Base-by-base conservation (phyloP, 2,888 invertebrate genomes). In the Sinotaia quadrata region DNA sequence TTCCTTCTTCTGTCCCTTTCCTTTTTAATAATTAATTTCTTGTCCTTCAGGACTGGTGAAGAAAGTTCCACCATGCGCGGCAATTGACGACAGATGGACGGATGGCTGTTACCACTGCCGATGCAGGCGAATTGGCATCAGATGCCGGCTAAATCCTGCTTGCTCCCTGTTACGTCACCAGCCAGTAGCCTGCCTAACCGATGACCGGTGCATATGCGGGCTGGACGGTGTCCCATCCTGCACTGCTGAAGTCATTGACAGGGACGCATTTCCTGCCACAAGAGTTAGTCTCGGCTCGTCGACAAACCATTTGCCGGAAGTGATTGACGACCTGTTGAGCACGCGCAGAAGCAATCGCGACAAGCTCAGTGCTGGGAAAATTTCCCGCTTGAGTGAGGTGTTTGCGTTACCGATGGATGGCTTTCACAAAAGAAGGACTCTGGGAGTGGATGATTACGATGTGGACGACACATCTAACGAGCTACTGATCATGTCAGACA, bases 171-270 rank as follows among this genome's bases (percentile, higher is more conserved):
- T 73, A 18, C 62, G 60, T 36, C 41, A 68, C 29, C 36, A 59
- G 8, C 68, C 68, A 2, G 37, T 68, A 3, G 44, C 52, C 47
- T 71, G 71, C 52, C 66, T 70, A 12, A 54, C 44, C 10, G 68
- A 73, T 37, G 62, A 68, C 10, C 70, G 68, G 29, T 75, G 75
- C 41, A 49, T 75, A 18, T 73, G 75, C 57, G 75, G 75, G 12
- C 58, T 71, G 44, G 75, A 75, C 62, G 72, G 72, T 2, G 71
- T 73, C n/a, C 72, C 75, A 18, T 75, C 71, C 5, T 75, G 75
- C 61, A 69, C 67, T 2, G 65, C 69, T 7, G 71, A 74, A 18
- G 69, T 69, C 44, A 67, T 69, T 4, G 69, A 69, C 63, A 59
- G 54, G 36, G 27, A 61, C 47, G 60, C 68, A 18, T 52, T 57